phyloP scores from a whole-genome alignment of 2,797 vertebrate species.

The Petrocephalus sullivani region DNA sequence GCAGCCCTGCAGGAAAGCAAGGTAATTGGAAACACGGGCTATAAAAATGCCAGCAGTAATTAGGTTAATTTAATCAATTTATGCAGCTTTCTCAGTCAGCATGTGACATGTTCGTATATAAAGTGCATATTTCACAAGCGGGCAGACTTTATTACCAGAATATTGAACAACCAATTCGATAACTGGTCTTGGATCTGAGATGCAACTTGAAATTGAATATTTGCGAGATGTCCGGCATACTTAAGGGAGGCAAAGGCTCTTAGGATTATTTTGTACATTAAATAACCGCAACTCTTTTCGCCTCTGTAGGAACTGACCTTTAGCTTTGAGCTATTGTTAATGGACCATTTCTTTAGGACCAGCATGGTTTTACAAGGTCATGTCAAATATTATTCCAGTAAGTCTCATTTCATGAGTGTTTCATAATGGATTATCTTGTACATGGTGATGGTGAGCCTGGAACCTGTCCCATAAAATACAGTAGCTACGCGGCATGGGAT shows the following conservation, averaged over 20 bases:
- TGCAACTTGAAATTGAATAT: neutral
- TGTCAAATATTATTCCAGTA: neutral
- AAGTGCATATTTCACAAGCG: neutral
- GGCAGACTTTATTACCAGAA: constrained; percentile 1
- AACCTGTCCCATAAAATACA: neutral
- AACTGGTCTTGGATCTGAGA: neutral
- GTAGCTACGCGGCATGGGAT: neutral
- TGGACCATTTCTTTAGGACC: neutral
- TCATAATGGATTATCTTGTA: neutral
- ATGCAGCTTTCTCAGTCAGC: neutral
- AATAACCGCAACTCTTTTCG: neutral
- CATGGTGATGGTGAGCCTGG: neutral
- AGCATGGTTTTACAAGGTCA: neutral
- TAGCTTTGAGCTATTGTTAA: neutral
- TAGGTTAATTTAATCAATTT: constrained; percentile 17
- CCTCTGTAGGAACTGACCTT: neutral
- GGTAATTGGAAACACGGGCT: neutral
- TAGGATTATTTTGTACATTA: neutral
- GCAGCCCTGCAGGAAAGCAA: constrained; percentile 1
- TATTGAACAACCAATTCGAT: neutral
- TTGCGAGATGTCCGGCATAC: neutral
- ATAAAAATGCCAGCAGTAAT: constrained; percentile 6
- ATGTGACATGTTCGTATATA: neutral
- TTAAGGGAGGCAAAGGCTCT: neutral
- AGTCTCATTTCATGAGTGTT: neutral